Base-by-base conservation (phyloP, 2,797 vertebrate species). In the Coregonus ussuriensis region DNA sequence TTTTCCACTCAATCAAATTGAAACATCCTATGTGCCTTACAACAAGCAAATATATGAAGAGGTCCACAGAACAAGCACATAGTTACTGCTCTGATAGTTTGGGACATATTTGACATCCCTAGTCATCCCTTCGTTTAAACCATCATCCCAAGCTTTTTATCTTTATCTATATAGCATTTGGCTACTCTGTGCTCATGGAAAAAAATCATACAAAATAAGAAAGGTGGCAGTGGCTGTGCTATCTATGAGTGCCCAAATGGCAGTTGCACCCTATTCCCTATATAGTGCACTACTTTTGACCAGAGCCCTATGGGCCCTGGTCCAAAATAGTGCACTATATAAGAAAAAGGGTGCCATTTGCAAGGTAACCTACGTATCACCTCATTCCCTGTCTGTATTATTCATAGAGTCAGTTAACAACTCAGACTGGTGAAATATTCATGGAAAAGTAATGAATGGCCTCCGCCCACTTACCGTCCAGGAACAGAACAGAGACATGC, bases 391-490 rank as follows among this genome's bases (percentile, higher is more conserved):
- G 25, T 72, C 72, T 75, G 33, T 51, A 72, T 83, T 77, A 83
- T 81, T 78, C 21, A 77, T 67, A 51, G 62, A 29, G 31, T 62
- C 72, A 29, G 75, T 77, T 73, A 76, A 77, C 82, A 72, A 77
- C 56, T 51, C 66, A 25, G 56, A 63, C 47, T 9, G 63, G 85
- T 89, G 74, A 90, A 90, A 89, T 86, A 91, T 91, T 69, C 4
- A 69, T 41, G 35, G 14, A 41, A 18, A 6, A 41, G 21, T 14
- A 54, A 5, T 0, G 75, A 52, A 82, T 84, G 84, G 84, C 85
- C 85, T 81, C 81, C 41, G 80, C 74, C 75, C 83, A 18, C 53
- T 18, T 35, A 82, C 76, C 83, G 53, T 18, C 53, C 53, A 54
- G 53, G 53, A 54, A 76, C 69, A 76, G 41, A 62, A 63, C 59